phyloP scores from a whole-genome alignment of 2,113 vertebrate genomes.

The Regulus satrapa region DNA sequence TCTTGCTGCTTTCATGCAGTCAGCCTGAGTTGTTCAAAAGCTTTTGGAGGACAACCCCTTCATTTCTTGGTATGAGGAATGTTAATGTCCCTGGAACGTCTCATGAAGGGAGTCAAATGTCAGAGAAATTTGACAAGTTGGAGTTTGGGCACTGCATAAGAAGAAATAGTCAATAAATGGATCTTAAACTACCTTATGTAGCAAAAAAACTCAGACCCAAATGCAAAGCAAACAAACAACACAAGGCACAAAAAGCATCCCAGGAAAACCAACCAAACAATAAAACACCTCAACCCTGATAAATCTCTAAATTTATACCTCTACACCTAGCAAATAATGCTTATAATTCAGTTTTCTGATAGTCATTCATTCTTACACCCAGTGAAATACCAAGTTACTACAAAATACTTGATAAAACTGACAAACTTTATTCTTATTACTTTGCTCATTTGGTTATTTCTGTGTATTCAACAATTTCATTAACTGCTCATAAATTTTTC shows the following conservation, averaged over 20 bases:
- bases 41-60: neutral
- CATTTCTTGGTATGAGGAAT: neutral
- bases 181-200: neutral
- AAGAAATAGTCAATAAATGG: neutral
- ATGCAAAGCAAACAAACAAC: neutral
- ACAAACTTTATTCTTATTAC: fast-evolving
- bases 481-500: neutral
- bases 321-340: neutral
- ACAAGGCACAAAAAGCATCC: too few species aligned
- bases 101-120: neutral
- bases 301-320: neutral
- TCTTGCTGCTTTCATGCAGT: neutral
- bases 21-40: fast-evolving
- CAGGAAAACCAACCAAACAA: too few species aligned
- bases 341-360: neutral
- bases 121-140: neutral
- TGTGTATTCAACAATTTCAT: neutral
- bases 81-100: neutral
- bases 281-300: fast-evolving
- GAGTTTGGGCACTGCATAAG: fast-evolving
- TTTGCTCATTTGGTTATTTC: neutral
- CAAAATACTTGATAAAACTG: neutral
- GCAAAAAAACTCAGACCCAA: fast-evolving
- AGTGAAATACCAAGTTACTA: neutral
- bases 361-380: neutral